These are phyloP conservation scores for Etheostoma cragini DNA, from an alignment of 2,113 vertebrate species.

Conservation along the genomic window DNA sequence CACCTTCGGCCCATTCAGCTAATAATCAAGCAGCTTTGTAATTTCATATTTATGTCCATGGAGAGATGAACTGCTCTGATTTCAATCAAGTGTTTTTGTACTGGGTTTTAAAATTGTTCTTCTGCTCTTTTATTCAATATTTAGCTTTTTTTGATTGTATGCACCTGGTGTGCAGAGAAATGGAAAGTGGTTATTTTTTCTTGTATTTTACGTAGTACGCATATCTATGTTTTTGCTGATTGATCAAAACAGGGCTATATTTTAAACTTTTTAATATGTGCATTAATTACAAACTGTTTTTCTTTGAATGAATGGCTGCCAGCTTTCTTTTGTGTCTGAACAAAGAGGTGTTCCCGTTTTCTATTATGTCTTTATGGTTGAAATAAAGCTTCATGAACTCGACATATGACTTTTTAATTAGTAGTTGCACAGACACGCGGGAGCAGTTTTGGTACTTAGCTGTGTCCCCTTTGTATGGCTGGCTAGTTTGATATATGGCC, in stretches of 20 bases:
- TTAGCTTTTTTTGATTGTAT: slow-evolving; percentile 71
- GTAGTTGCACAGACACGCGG: slow-evolving; percentile 6
- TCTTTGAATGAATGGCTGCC: slow-evolving; percentile 45
- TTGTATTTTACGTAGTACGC: slow-evolving; percentile 57
- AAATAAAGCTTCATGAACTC: slow-evolving; percentile 65
- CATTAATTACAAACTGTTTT: slow-evolving; percentile 38
- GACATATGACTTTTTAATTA: slow-evolving; percentile 57
- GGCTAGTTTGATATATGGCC: slow-evolving; percentile 39
- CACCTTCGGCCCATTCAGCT: slow-evolving; percentile 4
- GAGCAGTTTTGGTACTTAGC: slow-evolving; percentile 6
- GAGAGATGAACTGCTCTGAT: slow-evolving; percentile 76
- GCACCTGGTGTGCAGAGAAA: slow-evolving; percentile 86
- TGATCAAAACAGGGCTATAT: slow-evolving; percentile 43
- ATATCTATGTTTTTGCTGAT: slow-evolving; percentile 53
- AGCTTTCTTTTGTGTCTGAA: slow-evolving; percentile 57
- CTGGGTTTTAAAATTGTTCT: slow-evolving; percentile 52
- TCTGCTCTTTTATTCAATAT: slow-evolving; percentile 67
- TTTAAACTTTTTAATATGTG: slow-evolving; percentile 30
- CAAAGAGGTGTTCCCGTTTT: slow-evolving; percentile 52
- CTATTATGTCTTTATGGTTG: slow-evolving; percentile 43
- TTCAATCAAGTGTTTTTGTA: slow-evolving; percentile 66
- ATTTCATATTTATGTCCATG: slow-evolving; percentile 73
- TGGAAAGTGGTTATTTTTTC: slow-evolving; percentile 43
- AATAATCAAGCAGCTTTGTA: slow-evolving; percentile 22
- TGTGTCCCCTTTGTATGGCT: slow-evolving; percentile 8